Base-by-base conservation (phyloP, 2,113 vertebrate species). In the Laticauda colubrina region DNA sequence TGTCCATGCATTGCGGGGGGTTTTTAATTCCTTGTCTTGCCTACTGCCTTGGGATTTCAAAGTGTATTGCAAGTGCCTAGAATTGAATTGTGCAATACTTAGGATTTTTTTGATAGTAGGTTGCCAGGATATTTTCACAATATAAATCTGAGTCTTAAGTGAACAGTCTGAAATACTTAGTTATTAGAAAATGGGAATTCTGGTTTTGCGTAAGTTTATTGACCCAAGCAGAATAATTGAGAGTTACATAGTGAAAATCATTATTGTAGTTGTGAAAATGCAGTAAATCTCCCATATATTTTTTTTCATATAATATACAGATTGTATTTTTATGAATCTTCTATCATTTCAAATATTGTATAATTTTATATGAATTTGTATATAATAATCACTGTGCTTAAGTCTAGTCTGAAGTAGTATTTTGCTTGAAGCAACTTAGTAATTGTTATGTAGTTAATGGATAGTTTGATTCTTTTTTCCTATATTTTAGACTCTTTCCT, bases 401-500 rank as follows among this genome's bases (percentile, higher is more conserved):
- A 85, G 54, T 18, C 57, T 91, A 24, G 24, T 45, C 55, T 87
- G 10, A 69, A 59, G 1, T 59, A 45, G 26, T 91, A n/a, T 14
- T 21, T 51, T 61, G 18, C 54, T 4, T 61, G 34, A 87, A 87
- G 45, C 45, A 8, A 34, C 4, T 9, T 45, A 23, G n/a, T 64
- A 91, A 23, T 23, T 86, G 2, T 87, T 92, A 57, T 34, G 75
- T 7, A 81, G 21, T 81, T 81, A 43, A 81, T 89, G 24, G 26
- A 5, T 89, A 43, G 45, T 86, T 57, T 51, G 23, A 85, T 94
- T 2, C 1, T 89, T 18, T 81, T 96, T 24, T 34, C 89, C 12
- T 97, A 87, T 94, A 56, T 90, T 12, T 6, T 93, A 99, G 99
- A 98, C 97, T 0, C 94, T 99, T 15, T 99, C 98, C 3, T 94